Evolutionary conservation across 2,113 vertebrate species (phyloP), one percentile per base, ranked within the genome.

Genomic region (Python bivittatus): DNA sequence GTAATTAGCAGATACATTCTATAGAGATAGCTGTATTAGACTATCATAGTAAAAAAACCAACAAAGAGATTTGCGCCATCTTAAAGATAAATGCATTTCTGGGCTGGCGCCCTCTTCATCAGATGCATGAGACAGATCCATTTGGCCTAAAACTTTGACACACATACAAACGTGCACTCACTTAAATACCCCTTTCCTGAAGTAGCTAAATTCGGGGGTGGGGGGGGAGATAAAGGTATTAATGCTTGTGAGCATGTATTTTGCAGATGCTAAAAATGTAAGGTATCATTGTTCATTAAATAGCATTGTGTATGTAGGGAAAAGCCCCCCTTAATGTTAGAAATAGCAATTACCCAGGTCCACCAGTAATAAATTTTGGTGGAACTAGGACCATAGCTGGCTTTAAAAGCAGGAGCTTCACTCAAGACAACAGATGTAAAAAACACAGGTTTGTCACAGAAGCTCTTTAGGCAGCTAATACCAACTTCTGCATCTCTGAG

Each of bases 1-100:
- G 61, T 48, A 44, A 33, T 92, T 57, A 92, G n/a, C 33, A 79
- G 91, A 57, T 58, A 57, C 25, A n/a, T 83, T 92, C 33, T 79
- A 3, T 1, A 17, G 17, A 56, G 15, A 56, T 44, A 57, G 1
- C 84, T 72, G 91, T 27, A 72, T 72, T 92, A 42, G 48, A 20
- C 48, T 20, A 22, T 56, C n/a, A 27, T 33, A 56, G 23, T 61
- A 53, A 53, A 79, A 64, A 84, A 68, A 68, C 38, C n/a, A n/a
- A 64, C 61, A 57, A 88, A 91, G 85, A 88, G 61, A 44, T 38
- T 33, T 88, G 15, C 29, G 27, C 61, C 52, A 88, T n/a, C 64
- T 92, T 57, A 57, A 86, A 86, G 84, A 20, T 86, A 68, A 58
- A 79, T 38, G n/a, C 85, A 87, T 29, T 44, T 72, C 0, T 57